A percentile compares a stretch with the other conserved stretches of the same genome.
These are phyloP conservation scores for Papilio dardanus DNA, from an alignment of 1,140 invertebrate species.

Conservation along the genomic window DNA sequence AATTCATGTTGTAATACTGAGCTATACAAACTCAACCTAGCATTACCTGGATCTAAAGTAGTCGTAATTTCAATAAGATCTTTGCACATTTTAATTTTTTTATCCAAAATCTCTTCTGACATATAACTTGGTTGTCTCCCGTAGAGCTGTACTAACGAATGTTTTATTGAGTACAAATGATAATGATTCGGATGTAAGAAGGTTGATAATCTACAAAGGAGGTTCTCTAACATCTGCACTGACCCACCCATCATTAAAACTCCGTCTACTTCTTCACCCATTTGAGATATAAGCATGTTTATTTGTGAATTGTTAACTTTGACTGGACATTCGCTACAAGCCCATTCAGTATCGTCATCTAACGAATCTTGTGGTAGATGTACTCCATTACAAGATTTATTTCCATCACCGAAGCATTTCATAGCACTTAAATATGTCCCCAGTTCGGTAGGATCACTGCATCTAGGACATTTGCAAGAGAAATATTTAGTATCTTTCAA, in stretches of 20 bases:
- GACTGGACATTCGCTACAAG: slow-evolving; percentile 87
- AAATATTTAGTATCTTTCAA: slow-evolving; percentile 92
- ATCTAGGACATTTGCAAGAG: slow-evolving; percentile 88
- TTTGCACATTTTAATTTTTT: slow-evolving; percentile 86
- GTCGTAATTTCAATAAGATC: slow-evolving; percentile 85
- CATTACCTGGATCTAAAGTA: slow-evolving; percentile 87
- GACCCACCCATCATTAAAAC: slow-evolving; percentile 84
- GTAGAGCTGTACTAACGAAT: slow-evolving; percentile 90
- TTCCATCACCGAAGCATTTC: slow-evolving; percentile 85
- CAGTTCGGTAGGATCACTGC: slow-evolving; percentile 90
- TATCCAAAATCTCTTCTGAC: slow-evolving; percentile 83
- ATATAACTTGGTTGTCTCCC: slow-evolving; percentile 85
- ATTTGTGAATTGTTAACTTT: slow-evolving; percentile 78
- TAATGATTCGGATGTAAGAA: slow-evolving; percentile 92
- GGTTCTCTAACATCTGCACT: slow-evolving; percentile 83
- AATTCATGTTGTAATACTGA: slow-evolving; percentile 89
- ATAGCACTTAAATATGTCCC: slow-evolving; percentile 89
- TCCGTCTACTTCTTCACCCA: slow-evolving; percentile 89
- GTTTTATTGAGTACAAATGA: slow-evolving; percentile 89
- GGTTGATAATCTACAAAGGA: slow-evolving; percentile 84
- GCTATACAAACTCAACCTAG: slow-evolving; percentile 87
- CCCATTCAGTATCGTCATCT: slow-evolving; percentile 88
- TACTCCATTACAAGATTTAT: slow-evolving; percentile 83
- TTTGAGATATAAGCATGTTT: slow-evolving; percentile 85
- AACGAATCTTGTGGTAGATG: slow-evolving; percentile 87